Percentiles rank a stretch among this genome's conserved stretches.
phyloP scores from a whole-genome alignment of 1,140 invertebrate genomes.

The Pogonus chalceus region DNA sequence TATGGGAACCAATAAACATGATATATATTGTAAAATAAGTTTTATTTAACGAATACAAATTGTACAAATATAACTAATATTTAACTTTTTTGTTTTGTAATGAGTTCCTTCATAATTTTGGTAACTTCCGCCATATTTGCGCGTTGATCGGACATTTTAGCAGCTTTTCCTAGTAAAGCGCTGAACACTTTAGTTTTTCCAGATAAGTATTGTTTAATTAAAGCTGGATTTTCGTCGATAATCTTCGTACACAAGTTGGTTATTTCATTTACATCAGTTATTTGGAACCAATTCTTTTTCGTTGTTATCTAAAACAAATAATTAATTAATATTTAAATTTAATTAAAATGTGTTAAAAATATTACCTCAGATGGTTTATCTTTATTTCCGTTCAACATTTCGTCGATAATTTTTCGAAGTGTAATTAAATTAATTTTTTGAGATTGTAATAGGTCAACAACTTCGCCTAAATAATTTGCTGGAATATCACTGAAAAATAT shows the following conservation, averaged over 20 bases:
- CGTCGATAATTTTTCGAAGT: constrained; percentile 41
- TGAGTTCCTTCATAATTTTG: constrained; percentile 48
- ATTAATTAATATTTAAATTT: constrained; percentile 13
- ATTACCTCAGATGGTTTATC: constrained; percentile 37
- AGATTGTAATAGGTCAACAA: constrained; percentile 46
- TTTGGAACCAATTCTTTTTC: constrained; percentile 51
- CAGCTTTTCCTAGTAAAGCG: constrained; percentile 48
- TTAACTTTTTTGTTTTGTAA: constrained; percentile 20
- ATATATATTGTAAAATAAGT: constrained; percentile 5
- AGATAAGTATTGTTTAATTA: constrained; percentile 51
- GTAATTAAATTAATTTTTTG: constrained; percentile 50
- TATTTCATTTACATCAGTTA: constrained; percentile 50
- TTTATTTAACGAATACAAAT: too few species aligned
- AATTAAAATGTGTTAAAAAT: constrained; percentile 9
- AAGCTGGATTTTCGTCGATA: constrained; percentile 54
- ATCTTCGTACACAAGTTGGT: constrained; percentile 48
- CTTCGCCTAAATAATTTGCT: constrained; percentile 43
- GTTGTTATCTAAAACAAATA: constrained; percentile 45
- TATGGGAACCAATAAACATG: constrained; percentile 4
- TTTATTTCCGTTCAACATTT: constrained; percentile 39
- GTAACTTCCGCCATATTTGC: constrained; percentile 53
- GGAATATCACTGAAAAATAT: constrained; percentile 34
- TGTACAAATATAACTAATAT: background rate
- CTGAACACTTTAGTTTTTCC: constrained; percentile 62
- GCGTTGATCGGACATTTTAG: constrained; percentile 45